phyloP scores from a whole-genome alignment of 2,888 invertebrate genomes.

The Drosophila rellima region DNA sequence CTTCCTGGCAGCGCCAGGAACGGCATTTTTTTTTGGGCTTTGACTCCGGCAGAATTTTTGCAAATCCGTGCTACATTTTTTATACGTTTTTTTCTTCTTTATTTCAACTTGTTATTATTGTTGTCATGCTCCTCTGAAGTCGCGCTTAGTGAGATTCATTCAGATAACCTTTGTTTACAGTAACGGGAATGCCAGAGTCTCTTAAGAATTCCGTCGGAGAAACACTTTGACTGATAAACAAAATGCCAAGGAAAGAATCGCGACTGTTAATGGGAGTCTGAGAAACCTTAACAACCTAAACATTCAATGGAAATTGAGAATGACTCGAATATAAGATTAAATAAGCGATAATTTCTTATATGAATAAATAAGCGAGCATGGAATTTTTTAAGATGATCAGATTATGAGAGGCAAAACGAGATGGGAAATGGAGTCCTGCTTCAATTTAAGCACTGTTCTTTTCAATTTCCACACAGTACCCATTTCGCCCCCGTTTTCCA shows the following conservation, averaged over 20 bases:
- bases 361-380: slow-evolving; percentile 72
- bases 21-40: slow-evolving; percentile 64
- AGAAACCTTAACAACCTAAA: slow-evolving; percentile 29
- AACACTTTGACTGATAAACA: slow-evolving; percentile 60
- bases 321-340: slow-evolving; percentile 66
- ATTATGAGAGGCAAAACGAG: slow-evolving; percentile 28
- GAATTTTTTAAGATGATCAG: slow-evolving; percentile 39
- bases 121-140: slow-evolving; percentile 51
- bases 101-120: slow-evolving; percentile 53
- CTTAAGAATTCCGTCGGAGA: slow-evolving; percentile 45
- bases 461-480: slow-evolving; percentile 34
- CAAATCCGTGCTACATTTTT: slow-evolving; percentile 72
- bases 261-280: slow-evolving; percentile 20
- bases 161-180: slow-evolving; percentile 76
- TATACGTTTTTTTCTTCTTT: slow-evolving; percentile 41
- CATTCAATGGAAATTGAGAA: slow-evolving; percentile 61
- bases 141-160: slow-evolving; percentile 51
- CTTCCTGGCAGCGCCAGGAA: slow-evolving; percentile 60
- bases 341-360: slow-evolving; percentile 81
- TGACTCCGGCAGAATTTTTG: slow-evolving; percentile 63
- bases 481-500: slow-evolving; percentile 10
- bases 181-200: slow-evolving; percentile 26
- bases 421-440: slow-evolving; percentile 3
- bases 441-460: neutral
- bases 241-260: slow-evolving; percentile 60